Percentiles rank a stretch among this genome's conserved stretches.
Evolutionary conservation across 2,113 vertebrate genomes (phyloP).

Genomic region (Cranoglanis bouderius): DNA sequence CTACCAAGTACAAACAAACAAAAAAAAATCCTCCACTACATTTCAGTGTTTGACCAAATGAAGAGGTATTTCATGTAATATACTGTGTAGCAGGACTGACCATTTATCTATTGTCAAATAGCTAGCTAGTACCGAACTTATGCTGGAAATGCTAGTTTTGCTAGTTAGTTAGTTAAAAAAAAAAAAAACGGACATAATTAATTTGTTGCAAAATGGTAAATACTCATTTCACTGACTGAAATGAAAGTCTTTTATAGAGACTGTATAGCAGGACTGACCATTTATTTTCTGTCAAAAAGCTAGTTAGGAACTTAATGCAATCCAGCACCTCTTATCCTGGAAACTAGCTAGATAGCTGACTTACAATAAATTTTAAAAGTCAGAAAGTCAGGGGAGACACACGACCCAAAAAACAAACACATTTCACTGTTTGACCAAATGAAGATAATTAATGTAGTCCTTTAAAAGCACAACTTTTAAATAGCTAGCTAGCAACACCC

Average conservation of each 20-base stretch:
- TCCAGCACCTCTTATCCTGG: not conserved
- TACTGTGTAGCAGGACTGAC: not conserved
- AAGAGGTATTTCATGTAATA: no score
- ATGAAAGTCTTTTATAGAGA: not conserved
- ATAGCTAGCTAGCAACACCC: not conserved
- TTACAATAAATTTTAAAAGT: not conserved
- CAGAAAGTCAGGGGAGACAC: not conserved
- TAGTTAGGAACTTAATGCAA: not conserved
- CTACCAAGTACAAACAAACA: no score
- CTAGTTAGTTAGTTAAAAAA: no score
- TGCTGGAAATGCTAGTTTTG: not conserved
- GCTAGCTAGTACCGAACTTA: not conserved
- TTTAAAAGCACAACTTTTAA: not conserved
- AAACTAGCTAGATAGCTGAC: not conserved
- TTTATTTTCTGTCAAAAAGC: not conserved
- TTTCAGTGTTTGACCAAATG: no score
- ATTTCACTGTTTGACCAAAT: not conserved
- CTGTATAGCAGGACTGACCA: not conserved
- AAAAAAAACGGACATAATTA: no score
- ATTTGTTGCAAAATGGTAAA: not conserved
- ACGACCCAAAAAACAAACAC: not conserved
- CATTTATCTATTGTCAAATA: not conserved
- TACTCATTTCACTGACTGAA: not conserved
- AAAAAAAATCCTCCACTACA: no score
- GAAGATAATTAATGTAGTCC: not conserved